Evolutionary conservation across 2,113 vertebrate genomes (phyloP).

Genomic region (Engraulis encrasicolus): DNA sequence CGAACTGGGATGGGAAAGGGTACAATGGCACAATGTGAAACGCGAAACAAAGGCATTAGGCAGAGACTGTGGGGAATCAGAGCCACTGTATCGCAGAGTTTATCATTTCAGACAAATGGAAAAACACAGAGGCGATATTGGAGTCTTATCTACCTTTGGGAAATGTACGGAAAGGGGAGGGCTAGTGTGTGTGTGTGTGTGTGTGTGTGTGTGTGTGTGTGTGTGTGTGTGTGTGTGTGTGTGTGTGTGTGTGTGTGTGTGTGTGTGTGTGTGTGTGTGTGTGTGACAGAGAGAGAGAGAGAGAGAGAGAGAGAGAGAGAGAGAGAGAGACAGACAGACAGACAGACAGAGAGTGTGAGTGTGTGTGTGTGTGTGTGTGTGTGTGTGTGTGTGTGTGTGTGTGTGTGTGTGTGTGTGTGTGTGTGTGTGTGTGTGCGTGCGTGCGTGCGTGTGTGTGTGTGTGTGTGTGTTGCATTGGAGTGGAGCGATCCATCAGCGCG

Average conservation of each 20-base stretch:
- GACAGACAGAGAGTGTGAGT: too few relatives aligned
- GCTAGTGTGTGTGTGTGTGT: too few relatives aligned
- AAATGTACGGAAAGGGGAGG: background rate
- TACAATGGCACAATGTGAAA: too few relatives aligned
- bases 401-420: background rate
- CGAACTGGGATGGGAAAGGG: too few relatives aligned
- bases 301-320: too few relatives aligned
- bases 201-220: background rate
- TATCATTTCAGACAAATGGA: slow-evolving; percentile 36
- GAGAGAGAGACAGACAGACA: too few relatives aligned
- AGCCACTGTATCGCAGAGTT: slow-evolving; percentile 20
- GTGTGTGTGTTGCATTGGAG: too few relatives aligned
- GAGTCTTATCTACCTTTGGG: background rate
- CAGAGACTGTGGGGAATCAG: background rate
- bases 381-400: background rate
- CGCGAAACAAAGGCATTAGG: background rate
- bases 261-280: background rate
- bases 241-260: background rate
- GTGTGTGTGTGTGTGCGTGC: background rate
- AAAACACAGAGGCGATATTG: slow-evolving; percentile 12
- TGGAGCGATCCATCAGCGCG: slow-evolving; percentile 6
- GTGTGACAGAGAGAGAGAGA: too few relatives aligned
- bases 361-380: too few relatives aligned
- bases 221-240: background rate
- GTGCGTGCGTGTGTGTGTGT: background rate